These are phyloP conservation scores for Phoeniculus purpureus DNA, from an alignment of 2,797 vertebrate species.

Conservation along the genomic window DNA sequence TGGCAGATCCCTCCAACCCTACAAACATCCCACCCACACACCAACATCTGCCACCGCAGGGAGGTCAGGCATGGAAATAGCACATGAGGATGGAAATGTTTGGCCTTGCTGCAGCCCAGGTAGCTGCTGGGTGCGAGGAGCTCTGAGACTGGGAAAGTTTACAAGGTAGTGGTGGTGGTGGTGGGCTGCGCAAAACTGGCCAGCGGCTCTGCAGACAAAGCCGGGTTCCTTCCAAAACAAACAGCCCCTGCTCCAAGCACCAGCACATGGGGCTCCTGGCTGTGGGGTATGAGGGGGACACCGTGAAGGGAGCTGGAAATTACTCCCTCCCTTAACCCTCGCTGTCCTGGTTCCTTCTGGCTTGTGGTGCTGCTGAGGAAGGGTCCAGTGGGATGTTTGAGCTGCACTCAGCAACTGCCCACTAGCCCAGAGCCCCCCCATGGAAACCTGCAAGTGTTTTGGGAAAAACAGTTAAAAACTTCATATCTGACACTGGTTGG, in stretches of 20 bases:
- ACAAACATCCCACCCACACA: not conserved
- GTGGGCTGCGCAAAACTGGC: not conserved
- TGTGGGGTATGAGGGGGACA: rapidly evolving
- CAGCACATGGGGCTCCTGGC: not conserved
- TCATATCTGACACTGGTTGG: rapidly evolving
- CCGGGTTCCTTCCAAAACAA: conserved; percentile 6
- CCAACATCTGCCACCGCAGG: rapidly evolving
- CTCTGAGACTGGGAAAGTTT: not conserved
- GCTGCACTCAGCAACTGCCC: not conserved
- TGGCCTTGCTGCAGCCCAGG: not conserved
- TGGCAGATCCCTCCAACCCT: not conserved
- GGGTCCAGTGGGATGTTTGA: rapidly evolving
- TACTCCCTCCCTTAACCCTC: not conserved
- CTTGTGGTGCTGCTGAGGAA: not conserved
- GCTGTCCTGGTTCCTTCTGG: not conserved
- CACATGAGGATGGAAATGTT: not conserved
- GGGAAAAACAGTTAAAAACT: rapidly evolving
- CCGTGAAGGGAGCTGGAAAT: not conserved
- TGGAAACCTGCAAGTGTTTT: rapidly evolving
- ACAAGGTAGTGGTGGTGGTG: not conserved
- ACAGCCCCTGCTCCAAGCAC: not conserved
- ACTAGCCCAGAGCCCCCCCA: not conserved
- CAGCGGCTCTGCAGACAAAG: rapidly evolving
- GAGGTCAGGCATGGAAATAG: not conserved
- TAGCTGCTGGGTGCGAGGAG: not conserved